A percentile compares a stretch with the other conserved stretches of the same genome.
These are phyloP conservation scores for Silurus glanis DNA, from an alignment of 2,113 vertebrate genomes.

Conservation along the genomic window DNA sequence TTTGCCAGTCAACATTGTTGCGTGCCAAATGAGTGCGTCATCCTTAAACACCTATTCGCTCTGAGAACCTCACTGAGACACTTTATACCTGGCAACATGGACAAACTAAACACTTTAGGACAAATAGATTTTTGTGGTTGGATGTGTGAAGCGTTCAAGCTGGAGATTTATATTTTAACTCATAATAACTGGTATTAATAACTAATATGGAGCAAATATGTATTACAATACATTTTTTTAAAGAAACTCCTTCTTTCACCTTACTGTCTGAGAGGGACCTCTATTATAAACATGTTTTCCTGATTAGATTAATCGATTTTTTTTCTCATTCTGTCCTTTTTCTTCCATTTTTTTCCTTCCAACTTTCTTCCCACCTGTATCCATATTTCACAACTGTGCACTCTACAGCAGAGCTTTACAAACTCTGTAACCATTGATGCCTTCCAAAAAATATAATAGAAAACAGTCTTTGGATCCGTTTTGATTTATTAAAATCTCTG, in stretches of 20 bases:
- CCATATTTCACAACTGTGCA: not conserved
- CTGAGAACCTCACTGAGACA: constrained; percentile 27
- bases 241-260: too few species aligned
- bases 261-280: too few species aligned
- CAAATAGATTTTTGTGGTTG: not conserved
- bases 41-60: constrained; percentile 31
- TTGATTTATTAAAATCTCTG: not conserved
- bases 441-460: not conserved
- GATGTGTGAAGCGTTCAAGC: not conserved
- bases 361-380: not conserved
- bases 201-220: too few species aligned
- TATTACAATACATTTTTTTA: too few species aligned
- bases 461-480: not conserved
- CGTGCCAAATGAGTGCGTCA: constrained; percentile 51
- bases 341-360: not conserved
- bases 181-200: too few species aligned
- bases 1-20: constrained; percentile 37
- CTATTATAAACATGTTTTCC: too few species aligned
- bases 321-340: not conserved
- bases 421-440: not conserved
- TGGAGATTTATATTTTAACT: too few species aligned
- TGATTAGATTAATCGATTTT: not conserved
- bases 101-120: not conserved
- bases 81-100: constrained; percentile 10
- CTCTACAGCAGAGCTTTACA: not conserved